These are phyloP conservation scores for Cyprinodon brontotheroides DNA, from an alignment of 2,113 vertebrate genomes.

Conservation along the genomic window DNA sequence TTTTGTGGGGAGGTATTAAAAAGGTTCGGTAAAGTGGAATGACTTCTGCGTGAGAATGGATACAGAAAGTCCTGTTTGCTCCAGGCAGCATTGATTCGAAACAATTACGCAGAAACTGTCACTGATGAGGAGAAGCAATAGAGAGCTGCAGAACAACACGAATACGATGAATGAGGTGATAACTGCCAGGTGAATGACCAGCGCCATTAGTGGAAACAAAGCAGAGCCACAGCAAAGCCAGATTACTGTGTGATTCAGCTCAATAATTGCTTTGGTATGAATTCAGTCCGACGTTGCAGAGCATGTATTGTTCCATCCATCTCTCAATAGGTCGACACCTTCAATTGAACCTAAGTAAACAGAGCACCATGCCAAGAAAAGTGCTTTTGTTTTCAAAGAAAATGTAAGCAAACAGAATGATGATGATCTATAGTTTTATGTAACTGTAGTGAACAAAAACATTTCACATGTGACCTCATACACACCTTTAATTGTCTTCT, in stretches of 20 bases:
- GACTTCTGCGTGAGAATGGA: conserved; percentile 62
- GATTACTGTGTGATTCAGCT: conserved; percentile 12
- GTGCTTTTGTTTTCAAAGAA: conserved; percentile 22
- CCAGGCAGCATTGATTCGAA: conserved; percentile 39
- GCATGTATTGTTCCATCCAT: conserved; percentile 30
- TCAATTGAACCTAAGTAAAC: conserved; percentile 37
- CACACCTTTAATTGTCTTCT: not conserved
- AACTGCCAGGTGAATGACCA: conserved; percentile 19
- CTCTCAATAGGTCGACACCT: conserved; percentile 31
- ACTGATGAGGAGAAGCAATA: conserved; percentile 37
- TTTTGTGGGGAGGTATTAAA: conserved; percentile 57
- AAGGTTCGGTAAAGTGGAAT: conserved; percentile 60
- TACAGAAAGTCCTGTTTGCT: conserved; percentile 55
- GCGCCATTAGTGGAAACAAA: conserved; percentile 6
- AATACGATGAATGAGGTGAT: conserved; percentile 7
- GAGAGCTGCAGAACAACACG: conserved; percentile 24
- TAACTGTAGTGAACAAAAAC: not conserved
- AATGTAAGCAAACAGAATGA: not conserved
- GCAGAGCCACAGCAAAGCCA: not conserved
- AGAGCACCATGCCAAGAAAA: conserved; percentile 30
- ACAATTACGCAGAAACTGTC: conserved; percentile 65
- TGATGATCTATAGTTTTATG: not conserved
- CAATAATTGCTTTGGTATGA: conserved; percentile 23
- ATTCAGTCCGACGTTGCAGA: conserved; percentile 6
- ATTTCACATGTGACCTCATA: not conserved